phyloP scores from a whole-genome alignment of 1,140 invertebrate genomes.

The Grapholita molesta region DNA sequence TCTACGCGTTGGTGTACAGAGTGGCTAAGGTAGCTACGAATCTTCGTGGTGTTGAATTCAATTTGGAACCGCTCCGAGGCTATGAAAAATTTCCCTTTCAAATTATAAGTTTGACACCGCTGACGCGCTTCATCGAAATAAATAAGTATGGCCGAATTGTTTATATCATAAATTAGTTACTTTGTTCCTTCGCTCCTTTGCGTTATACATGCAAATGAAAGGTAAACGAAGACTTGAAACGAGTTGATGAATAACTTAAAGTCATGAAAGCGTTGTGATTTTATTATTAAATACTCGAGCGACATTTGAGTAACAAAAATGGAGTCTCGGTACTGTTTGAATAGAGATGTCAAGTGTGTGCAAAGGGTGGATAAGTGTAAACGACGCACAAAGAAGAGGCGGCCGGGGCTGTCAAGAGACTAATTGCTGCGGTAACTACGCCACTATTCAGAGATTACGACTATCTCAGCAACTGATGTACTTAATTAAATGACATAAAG shows the following conservation, averaged over 20 bases:
- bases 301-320: slow-evolving; percentile 1
- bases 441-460: slow-evolving; percentile 24
- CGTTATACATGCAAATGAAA: slow-evolving; percentile 10
- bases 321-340: neutral
- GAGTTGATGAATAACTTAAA: neutral
- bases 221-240: slow-evolving; percentile 11
- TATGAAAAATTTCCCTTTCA: slow-evolving; percentile 64
- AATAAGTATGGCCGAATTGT: slow-evolving; percentile 53
- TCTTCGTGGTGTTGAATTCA: slow-evolving; percentile 57
- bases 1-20: neutral
- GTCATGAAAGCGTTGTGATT: slow-evolving; percentile 4
- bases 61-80: slow-evolving; percentile 54
- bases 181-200: neutral
- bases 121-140: slow-evolving; percentile 57
- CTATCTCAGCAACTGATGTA: slow-evolving; percentile 22
- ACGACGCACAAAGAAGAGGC: slow-evolving; percentile 3
- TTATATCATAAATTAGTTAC: slow-evolving; percentile 26
- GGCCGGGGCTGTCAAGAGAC: slow-evolving; percentile 26
- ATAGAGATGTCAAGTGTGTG: neutral
- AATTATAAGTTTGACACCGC: slow-evolving; percentile 58
- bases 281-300: neutral
- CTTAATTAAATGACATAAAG: slow-evolving; percentile 28
- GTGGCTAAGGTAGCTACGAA: slow-evolving; percentile 25
- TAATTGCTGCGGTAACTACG: slow-evolving; percentile 38
- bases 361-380: slow-evolving; percentile 1